A percentile compares a stretch with the other conserved stretches of the same genome.
Conservation (phyloP, 2,113 vertebrate species). For the Eolophus roseicapilla region DNA sequence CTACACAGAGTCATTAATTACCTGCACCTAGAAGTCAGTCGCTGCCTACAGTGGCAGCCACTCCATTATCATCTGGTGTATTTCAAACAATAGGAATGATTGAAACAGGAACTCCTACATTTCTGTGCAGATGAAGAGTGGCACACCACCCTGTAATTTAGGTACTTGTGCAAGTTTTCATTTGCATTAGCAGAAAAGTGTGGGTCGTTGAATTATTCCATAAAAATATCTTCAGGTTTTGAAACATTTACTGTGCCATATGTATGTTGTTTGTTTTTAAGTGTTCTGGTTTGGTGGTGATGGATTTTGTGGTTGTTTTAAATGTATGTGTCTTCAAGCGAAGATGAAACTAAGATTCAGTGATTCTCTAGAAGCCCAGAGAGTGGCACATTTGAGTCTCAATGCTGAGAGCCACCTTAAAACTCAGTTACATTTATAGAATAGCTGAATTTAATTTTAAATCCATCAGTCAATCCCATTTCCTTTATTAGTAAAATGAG, state of each 20-base stretch:
- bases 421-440: conserved; percentile 4
- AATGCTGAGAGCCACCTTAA: conserved; percentile 1
- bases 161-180: conserved; percentile 48
- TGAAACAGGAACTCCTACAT: conserved; percentile 62
- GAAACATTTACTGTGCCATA: not conserved
- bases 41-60: conserved; percentile 27
- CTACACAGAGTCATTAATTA: conserved; percentile 1
- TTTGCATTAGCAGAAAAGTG: conserved; percentile 44
- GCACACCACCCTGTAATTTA: conserved; percentile 66
- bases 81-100: conserved; percentile 55
- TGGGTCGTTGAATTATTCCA: conserved; percentile 18
- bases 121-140: conserved; percentile 44
- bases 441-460: conserved; percentile 24
- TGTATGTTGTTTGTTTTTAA: conserved; percentile 2
- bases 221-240: conserved; percentile 18
- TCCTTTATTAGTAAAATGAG: conserved; percentile 36
- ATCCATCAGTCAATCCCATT: not conserved
- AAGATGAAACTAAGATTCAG: not conserved
- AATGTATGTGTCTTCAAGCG: not conserved
- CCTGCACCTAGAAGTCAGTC: not conserved
- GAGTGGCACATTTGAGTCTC: not conserved
- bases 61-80: conserved; percentile 14
- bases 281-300: not conserved
- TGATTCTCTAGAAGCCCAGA: not conserved
- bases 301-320: conserved; percentile 28